These are phyloP conservation scores for Siphlonurus alternatus DNA, from an alignment of 2,888 invertebrate genomes.

Conservation along the genomic window DNA sequence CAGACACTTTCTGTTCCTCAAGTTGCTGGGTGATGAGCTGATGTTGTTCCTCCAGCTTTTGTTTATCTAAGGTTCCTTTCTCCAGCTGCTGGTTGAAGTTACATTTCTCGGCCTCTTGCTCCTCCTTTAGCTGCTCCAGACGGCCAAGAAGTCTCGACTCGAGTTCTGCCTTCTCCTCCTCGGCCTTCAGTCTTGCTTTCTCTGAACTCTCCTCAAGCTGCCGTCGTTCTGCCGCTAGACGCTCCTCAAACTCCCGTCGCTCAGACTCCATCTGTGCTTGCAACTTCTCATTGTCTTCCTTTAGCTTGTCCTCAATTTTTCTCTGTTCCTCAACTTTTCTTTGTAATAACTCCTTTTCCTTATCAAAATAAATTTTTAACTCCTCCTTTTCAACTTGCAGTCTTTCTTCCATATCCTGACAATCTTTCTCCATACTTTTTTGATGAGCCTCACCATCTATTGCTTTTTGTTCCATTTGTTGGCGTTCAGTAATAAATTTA, in stretches of 20 bases:
- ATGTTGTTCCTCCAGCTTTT: not conserved
- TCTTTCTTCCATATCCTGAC: not conserved
- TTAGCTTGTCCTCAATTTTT: not conserved
- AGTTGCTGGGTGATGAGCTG: no score
- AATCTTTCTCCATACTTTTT: not conserved
- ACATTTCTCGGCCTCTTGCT: not conserved
- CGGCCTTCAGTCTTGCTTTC: not conserved
- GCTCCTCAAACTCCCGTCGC: not conserved
- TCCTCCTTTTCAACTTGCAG: not conserved
- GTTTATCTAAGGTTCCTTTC: not conserved
- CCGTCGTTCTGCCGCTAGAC: not conserved
- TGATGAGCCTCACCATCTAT: not conserved
- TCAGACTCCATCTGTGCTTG: not conserved
- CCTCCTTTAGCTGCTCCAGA: not conserved
- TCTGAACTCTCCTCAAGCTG: not conserved
- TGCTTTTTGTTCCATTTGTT: not conserved
- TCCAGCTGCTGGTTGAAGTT: not conserved
- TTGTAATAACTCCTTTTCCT: not conserved
- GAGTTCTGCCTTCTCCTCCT: not conserved
- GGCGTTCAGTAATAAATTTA: not conserved
- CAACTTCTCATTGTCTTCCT: not conserved
- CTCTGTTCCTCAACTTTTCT: not conserved
- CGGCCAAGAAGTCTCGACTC: not conserved
- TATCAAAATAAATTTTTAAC: not conserved
- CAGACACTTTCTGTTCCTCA: not conserved